Base-by-base conservation (phyloP, 2,888 invertebrate genomes). In the Shargacucullia verbasci region DNA sequence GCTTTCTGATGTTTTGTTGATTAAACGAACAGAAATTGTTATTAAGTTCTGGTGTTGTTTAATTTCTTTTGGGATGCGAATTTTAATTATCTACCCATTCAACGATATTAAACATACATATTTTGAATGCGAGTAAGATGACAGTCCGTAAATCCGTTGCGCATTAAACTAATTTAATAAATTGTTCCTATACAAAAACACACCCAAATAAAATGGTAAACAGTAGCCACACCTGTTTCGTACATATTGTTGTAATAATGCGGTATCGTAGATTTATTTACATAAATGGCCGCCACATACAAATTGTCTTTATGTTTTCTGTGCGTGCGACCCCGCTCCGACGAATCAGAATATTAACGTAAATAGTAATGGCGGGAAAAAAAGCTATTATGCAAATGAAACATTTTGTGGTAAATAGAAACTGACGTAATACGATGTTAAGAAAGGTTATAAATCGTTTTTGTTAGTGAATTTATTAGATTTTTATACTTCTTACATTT, bases 351-450 rank as follows among this genome's bases (percentile, higher is more conserved):
- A 93, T 92, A 92, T 93, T 93, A 91, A 92, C 88, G 86, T 90
- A 92, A 93, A 91, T 92, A 92, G 89, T 90, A 89, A 90, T 88
- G 88, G 86, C 88, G 82, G 91, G 86, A 91, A 92, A 91, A 91
- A 94, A 92, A 91, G 92, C 92, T 89, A 92, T 94, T 94, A 94
- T 94, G 94, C 92, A 92, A 94, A 94, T 94, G 88, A 91, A 93
- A 91, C 90, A 90, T 91, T 92, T 92, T 89, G 90, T 89, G 89
- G 91, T 91, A 94, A 92, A 94, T 93, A 91, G 86, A 86, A 89
- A 89, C 85, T 89, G 92, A 90, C 89, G 88, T 92, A 88, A 90
- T 86, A 80, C 83, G 87, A 87, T 88, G 88, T 85, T 85, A 84
- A 86, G 86, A 87, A 88, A 84, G 81, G 84, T 86, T 89, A 92